phyloP scores from a whole-genome alignment of 2,888 invertebrate genomes.

The Laothoe populi region DNA sequence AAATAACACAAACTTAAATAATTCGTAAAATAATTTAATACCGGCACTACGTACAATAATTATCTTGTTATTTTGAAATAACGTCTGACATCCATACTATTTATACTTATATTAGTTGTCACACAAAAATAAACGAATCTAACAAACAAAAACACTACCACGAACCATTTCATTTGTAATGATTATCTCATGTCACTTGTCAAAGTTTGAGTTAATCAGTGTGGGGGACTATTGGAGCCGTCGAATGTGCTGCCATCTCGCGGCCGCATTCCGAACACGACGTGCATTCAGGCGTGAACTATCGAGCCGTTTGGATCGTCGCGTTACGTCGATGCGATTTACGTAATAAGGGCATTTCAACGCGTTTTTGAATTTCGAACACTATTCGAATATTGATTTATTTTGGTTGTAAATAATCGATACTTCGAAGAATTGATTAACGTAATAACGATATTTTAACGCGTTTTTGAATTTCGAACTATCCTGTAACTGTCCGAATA shows the following conservation, averaged over 20 bases:
- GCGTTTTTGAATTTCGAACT: not conserved
- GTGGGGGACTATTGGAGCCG: constrained; percentile 27
- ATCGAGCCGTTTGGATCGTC: constrained; percentile 44
- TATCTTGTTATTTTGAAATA: too few relatives aligned
- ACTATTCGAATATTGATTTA: not conserved
- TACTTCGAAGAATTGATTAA: not conserved
- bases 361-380: not conserved
- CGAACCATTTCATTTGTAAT: not conserved
- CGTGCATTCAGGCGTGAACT: constrained; percentile 49
- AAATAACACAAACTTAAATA: too few relatives aligned
- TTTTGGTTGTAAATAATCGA: too few relatives aligned
- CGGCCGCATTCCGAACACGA: constrained; percentile 43
- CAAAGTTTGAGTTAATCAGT: constrained; percentile 18
- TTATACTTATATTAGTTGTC: not conserved
- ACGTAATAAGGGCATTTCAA: not conserved
- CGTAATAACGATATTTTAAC: not conserved
- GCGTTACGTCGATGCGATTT: not conserved
- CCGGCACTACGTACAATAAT: too few relatives aligned
- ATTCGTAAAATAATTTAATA: too few relatives aligned
- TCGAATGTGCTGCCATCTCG: constrained; percentile 28
- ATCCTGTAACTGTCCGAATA: too few relatives aligned
- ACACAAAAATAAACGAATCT: not conserved
- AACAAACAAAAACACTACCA: not conserved
- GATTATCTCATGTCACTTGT: constrained; percentile 10
- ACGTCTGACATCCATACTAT: too few relatives aligned